Conservation (phyloP, 2,797 vertebrate species). For the Centroberyx gerrardi region DNA sequence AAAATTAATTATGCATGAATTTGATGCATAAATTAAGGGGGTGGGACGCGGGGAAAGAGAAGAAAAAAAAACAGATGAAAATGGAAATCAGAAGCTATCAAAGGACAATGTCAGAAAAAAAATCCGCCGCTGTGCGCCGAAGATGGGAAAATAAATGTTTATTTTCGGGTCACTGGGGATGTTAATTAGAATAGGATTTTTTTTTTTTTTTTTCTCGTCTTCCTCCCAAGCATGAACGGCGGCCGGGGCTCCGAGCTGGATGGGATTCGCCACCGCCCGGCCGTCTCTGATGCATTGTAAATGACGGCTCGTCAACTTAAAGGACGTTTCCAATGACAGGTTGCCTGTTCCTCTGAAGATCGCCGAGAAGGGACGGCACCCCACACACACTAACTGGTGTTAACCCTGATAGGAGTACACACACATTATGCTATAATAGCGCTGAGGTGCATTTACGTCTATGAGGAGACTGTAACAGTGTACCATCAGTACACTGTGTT, state of each 20-base stretch:
- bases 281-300: constrained; percentile 85
- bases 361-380: no score
- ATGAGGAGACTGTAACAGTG: constrained; percentile 25
- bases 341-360: constrained; percentile 67
- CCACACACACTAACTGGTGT: constrained; percentile 35
- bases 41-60: constrained; percentile 53
- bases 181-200: constrained; percentile 91
- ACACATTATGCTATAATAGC: constrained; percentile 46
- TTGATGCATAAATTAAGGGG: constrained; percentile 85
- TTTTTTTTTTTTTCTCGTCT: constrained; percentile 68
- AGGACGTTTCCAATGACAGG: constrained; percentile 87
- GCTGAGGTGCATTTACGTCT: constrained; percentile 19
- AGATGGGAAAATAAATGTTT: constrained; percentile 86
- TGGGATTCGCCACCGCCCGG: constrained; percentile 78
- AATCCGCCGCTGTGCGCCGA: constrained; percentile 71
- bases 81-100: constrained; percentile 84
- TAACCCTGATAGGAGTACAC: constrained; percentile 56
- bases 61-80: constrained; percentile 71
- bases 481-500: constrained; percentile 26
- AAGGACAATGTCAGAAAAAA: constrained; percentile 82
- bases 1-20: constrained; percentile 91
- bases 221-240: constrained; percentile 79
- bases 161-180: constrained; percentile 90
- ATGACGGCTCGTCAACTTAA: constrained; percentile 84
- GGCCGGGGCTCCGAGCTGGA: constrained; percentile 70